Evolutionary conservation across 1,140 invertebrate genomes (phyloP), one percentile per base, ranked within the genome.

Genomic region (Andricus grossulariae): DNA sequence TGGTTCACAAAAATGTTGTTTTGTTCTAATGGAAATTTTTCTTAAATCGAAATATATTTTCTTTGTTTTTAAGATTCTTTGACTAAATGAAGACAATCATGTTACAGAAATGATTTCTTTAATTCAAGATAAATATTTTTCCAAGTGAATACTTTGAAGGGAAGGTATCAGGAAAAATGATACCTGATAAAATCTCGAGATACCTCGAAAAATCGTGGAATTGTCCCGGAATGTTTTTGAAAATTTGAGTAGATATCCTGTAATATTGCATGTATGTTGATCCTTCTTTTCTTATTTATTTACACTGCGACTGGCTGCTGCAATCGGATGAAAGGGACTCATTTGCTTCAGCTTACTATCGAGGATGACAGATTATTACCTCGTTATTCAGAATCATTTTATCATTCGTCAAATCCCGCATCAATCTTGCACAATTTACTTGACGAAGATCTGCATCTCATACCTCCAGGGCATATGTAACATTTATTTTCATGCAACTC

Each of bases 301-400:
- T 32, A 12, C 19, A 60, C 21, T 60, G 57, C 13, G 5, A 60
- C 21, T 60, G 57, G 10, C 21, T 18, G 13, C 19, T 25, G 15
- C 7, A 19, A 11, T 60, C 15, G 25, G 21, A 25, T 60, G 10
- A 25, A 60, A 39, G 57, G 21, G 21, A 60, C 21, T 60, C 11
- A 60, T 60, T 60, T 60, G 19, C 57, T 32, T 60, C 57, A 60
- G 57, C 21, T 60, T 21, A 60, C 57, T 60, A 60, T 15, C 21
- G 39, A 45, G 15, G 19, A 60, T 60, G 57, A 60, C 57, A 60
- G 57, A 60, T 60, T 60, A 60, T 60, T 60, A 60, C 57, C 57
- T 60, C 57, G 57, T 60, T 60, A 32, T 60, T 60, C 57, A 32
- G 11, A 60, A 60, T 60, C 57, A 60, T 60, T 60, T 60, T 60